Conservation (phyloP, 2,113 vertebrate genomes). For the Alosa alosa region DNA sequence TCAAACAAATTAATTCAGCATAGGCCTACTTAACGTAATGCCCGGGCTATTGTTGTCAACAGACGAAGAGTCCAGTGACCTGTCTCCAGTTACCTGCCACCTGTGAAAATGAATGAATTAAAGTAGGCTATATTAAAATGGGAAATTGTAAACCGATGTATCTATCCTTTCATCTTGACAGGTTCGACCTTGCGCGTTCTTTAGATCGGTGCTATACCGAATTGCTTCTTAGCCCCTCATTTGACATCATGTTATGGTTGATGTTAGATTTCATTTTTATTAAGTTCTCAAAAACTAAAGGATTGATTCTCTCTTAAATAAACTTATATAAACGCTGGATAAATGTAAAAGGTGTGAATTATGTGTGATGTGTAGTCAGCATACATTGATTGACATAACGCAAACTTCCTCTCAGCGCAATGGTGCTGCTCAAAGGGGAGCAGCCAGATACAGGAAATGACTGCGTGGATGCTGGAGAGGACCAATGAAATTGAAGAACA, state of each 20-base stretch:
- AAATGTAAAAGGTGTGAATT: neutral
- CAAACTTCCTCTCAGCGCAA: neutral
- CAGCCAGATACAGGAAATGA: slow-evolving; percentile 35
- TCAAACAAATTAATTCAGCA: neutral
- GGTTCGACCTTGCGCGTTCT: too few relatives aligned
- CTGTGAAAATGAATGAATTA: too few relatives aligned
- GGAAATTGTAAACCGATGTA: too few relatives aligned
- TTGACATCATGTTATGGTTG: neutral
- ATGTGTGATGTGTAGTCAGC: neutral
- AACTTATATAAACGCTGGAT: neutral
- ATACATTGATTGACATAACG: neutral
- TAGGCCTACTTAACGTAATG: neutral
- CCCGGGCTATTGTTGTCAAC: neutral
- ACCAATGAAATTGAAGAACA: slow-evolving; percentile 70
- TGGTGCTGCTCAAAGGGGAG: slow-evolving; percentile 17
- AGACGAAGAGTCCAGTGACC: too few relatives aligned
- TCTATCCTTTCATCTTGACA: too few relatives aligned
- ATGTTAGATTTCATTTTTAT: neutral
- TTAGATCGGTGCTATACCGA: neutral
- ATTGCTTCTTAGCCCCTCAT: neutral
- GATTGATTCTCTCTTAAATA: neutral
- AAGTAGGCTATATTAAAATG: too few relatives aligned
- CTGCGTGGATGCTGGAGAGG: slow-evolving; percentile 51
- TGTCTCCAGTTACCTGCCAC: too few relatives aligned
- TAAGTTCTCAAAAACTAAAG: neutral